Evolutionary conservation across 2,113 vertebrate genomes (phyloP).

Genomic region (Suricata suricatta): DNA sequence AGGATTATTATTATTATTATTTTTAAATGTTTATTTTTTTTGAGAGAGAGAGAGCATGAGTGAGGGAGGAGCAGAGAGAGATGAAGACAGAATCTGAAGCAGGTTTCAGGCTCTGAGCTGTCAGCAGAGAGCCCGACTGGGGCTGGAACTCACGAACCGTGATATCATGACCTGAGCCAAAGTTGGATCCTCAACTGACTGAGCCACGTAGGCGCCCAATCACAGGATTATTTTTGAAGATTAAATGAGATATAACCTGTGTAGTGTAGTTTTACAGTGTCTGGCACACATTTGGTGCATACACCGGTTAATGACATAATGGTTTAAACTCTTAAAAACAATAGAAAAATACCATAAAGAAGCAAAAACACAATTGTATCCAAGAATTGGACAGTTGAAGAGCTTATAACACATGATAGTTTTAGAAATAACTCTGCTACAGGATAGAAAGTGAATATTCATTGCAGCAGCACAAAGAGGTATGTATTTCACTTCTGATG

Average conservation of each 20-base stretch:
- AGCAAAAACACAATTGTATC: background rate
- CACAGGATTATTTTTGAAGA: background rate
- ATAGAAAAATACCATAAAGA: background rate
- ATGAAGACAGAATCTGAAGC: too few species aligned
- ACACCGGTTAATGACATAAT: background rate
- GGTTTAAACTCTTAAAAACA: constrained; percentile 28
- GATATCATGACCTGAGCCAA: too few species aligned
- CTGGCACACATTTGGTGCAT: background rate
- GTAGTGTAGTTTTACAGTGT: background rate
- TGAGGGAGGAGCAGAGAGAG: too few species aligned
- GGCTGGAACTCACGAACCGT: too few species aligned
- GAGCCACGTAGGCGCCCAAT: too few species aligned
- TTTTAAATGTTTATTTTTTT: background rate
- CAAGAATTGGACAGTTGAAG: background rate
- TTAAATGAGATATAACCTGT: background rate
- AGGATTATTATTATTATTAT: background rate
- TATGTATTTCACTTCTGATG: background rate
- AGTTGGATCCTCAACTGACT: too few species aligned
- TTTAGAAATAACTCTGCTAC: constrained; percentile 11
- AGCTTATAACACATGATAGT: background rate
- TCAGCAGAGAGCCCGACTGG: too few species aligned
- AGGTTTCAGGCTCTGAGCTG: too few species aligned
- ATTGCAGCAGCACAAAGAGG: background rate
- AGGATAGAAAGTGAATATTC: background rate
- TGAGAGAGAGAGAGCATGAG: too few species aligned